phyloP scores from a whole-genome alignment of 2,797 vertebrate genomes.

The Apodemus agrarius region DNA sequence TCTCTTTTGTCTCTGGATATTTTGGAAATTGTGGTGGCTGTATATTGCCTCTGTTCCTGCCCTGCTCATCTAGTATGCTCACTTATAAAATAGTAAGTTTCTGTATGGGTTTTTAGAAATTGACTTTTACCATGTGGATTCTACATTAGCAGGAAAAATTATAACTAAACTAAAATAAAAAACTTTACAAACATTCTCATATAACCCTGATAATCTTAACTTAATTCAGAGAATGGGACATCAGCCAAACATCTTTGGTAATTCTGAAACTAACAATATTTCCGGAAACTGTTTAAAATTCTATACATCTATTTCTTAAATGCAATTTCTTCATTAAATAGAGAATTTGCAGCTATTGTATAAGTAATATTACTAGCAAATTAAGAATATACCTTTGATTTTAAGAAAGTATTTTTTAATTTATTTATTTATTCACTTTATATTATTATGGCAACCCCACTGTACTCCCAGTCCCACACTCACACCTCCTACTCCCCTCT shows the following conservation, averaged over 20 bases:
- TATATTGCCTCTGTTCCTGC: too few species aligned
- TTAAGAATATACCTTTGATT: background rate
- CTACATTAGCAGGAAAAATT: background rate
- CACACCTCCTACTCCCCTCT: too few species aligned
- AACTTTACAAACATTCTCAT: background rate
- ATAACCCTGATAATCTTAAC: background rate
- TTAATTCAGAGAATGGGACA: background rate
- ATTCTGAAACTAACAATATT: background rate
- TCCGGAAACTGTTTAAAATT: background rate
- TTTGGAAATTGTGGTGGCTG: background rate
- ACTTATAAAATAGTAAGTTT: background rate
- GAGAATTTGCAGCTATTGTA: background rate
- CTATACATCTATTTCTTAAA: background rate
- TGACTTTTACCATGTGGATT: slow-evolving; percentile 10
- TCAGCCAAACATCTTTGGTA: background rate
- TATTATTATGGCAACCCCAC: too few species aligned
- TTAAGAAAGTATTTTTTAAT: background rate
- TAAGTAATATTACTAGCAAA: background rate
- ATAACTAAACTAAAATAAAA: background rate
- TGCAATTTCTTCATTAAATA: slow-evolving; percentile 9
- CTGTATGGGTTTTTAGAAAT: background rate
- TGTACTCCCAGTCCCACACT: too few species aligned
- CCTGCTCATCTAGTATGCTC: background rate
- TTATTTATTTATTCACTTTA: too few species aligned
- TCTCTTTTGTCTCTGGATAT: background rate